These are phyloP conservation scores for Halictus quadricinctus DNA, from an alignment of 2,888 invertebrate species.

Conservation along the genomic window DNA sequence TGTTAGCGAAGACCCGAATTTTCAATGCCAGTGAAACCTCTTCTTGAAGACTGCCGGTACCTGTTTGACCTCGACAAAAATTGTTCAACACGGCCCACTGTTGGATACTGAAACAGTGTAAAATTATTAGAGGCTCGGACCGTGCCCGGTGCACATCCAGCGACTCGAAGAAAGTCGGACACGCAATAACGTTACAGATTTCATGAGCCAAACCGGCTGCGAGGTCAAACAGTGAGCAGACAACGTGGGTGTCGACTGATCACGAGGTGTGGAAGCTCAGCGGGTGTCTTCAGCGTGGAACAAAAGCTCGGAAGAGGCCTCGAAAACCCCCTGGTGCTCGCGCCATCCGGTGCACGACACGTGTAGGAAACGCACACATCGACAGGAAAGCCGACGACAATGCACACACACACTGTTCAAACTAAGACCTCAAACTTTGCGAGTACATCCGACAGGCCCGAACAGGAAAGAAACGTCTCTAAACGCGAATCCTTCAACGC, in stretches of 20 bases:
- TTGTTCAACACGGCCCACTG: not conserved
- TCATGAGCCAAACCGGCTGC: not conserved
- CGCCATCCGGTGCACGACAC: slow-evolving; percentile 33
- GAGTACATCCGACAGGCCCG: not conserved
- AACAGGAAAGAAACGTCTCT: not conserved
- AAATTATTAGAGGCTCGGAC: not conserved
- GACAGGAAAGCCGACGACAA: not conserved
- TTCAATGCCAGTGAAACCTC: not conserved
- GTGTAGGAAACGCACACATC: slow-evolving; percentile 16
- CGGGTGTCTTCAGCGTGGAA: not conserved
- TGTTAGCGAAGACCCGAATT: not conserved
- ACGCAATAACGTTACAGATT: not conserved
- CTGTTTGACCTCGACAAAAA: not conserved
- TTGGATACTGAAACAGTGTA: slow-evolving; percentile 1
- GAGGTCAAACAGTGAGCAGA: slow-evolving; percentile 15
- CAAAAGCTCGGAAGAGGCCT: slow-evolving; percentile 24
- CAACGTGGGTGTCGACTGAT: slow-evolving; percentile 13
- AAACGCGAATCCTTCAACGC: not conserved
- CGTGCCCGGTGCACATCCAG: not conserved
- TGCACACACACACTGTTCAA: not conserved
- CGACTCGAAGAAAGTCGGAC: not conserved
- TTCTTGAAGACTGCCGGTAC: not conserved
- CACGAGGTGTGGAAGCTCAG: slow-evolving; percentile 27
- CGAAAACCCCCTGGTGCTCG: slow-evolving; percentile 22
- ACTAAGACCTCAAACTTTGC: not conserved